These are phyloP conservation scores for Acanthiza pusilla DNA, from an alignment of 2,797 vertebrate genomes.

Conservation along the genomic window DNA sequence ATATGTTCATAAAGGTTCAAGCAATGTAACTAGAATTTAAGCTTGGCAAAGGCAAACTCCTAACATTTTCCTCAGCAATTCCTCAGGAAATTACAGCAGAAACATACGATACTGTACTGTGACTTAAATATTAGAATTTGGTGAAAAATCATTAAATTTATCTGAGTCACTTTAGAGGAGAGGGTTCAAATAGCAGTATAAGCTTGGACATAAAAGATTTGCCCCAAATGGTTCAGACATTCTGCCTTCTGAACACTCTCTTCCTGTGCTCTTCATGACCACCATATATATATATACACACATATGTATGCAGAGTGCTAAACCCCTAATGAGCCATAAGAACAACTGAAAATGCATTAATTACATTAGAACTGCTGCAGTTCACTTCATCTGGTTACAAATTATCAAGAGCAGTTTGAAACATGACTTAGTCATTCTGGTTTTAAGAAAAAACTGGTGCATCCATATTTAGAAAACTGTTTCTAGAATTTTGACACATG, in stretches of 20 bases:
- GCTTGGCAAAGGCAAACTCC: conserved; percentile 18
- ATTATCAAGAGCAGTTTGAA: neutral
- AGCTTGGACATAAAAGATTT: neutral
- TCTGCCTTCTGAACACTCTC: neutral
- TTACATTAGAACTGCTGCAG: neutral
- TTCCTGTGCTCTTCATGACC: neutral
- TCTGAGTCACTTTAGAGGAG: neutral
- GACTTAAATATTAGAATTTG: conserved; percentile 13
- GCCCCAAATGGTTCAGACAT: neutral
- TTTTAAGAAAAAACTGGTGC: neutral
- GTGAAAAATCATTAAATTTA: conserved; percentile 22
- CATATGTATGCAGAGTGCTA: neutral
- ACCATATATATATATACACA: neutral
- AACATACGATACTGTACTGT: neutral
- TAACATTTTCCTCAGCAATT: conserved; percentile 21
- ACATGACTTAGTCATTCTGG: neutral
- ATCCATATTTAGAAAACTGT: neutral
- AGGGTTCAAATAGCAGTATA: neutral
- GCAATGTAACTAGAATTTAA: conserved; percentile 47
- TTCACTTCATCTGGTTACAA: neutral
- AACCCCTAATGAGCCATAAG: neutral
- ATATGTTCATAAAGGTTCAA: conserved; percentile 59
- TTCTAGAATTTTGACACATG: neutral
- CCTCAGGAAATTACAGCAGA: conserved; percentile 57
- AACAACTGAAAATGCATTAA: neutral